Evolutionary conservation across 1,140 invertebrate species (phyloP).

Genomic region (Hylaeus volcanicus): DNA sequence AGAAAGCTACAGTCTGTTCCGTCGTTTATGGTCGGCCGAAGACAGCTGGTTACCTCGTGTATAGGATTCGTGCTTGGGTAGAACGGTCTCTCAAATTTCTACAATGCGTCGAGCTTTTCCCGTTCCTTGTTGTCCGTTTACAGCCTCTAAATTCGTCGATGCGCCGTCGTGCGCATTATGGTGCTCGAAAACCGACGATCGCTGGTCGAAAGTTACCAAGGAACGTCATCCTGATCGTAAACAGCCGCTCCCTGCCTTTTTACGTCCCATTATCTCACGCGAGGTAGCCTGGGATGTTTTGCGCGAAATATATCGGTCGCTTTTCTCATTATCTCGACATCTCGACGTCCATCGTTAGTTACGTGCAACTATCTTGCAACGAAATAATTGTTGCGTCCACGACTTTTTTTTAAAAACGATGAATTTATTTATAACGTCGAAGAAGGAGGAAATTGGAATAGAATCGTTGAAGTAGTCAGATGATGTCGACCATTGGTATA

Average conservation of each 20-base stretch:
- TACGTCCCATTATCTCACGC: constrained; percentile 15
- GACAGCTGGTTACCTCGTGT: constrained; percentile 53
- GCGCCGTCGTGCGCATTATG: constrained; percentile 19
- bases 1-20: constrained; percentile 61
- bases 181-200: constrained; percentile 17
- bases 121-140: constrained; percentile 56
- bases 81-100: constrained; percentile 41
- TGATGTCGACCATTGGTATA: no score
- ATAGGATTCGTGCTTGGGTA: background rate
- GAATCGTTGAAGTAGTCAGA: no score
- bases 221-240: constrained; percentile 35
- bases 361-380: background rate
- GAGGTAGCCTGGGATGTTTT: background rate
- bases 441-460: no score
- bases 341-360: background rate
- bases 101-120: constrained; percentile 27
- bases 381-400: background rate
- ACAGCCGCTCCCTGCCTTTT: constrained; percentile 29
- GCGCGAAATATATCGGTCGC: background rate
- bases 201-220: constrained; percentile 23
- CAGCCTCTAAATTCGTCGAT: constrained; percentile 56
- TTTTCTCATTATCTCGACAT: constrained; percentile 6
- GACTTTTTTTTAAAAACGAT: background rate
- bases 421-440: no score
- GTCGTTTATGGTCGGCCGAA: constrained; percentile 56